Base-by-base conservation (phyloP, 30 jellyfish, hydroid and myxozoan genomes). In the Hydractinia symbiolongicarpus region DNA sequence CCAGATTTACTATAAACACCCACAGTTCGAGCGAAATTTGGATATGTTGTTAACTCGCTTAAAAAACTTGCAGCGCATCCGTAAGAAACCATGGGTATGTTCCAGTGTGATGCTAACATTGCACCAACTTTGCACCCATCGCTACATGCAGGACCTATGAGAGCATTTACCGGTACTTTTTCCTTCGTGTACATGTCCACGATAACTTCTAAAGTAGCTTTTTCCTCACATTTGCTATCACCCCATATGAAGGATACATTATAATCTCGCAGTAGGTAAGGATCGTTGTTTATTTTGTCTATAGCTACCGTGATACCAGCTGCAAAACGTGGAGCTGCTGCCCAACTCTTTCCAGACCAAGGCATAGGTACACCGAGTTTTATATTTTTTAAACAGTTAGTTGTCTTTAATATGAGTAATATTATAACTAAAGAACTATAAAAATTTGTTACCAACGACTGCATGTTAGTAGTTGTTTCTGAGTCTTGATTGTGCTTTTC, bases 131-230 rank as follows among this genome's bases (percentile, higher is more conserved):
- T 83, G 81, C 96, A 89, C 5, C 96, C 95, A 67, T 82, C 96
- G 54, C 89, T 71, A 71, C 96, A 89, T 11, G 96, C 96, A 77
- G 96, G 96, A 6, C 96, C 96, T 58, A 89, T 89, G 55, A 89
- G 64, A 13, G 96, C 96, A 68, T 88, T 86, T 66, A 88, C 77
- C 4, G 74, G 74, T 7, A 64, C 74, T 6, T 53, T 16, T 20
- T 79, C 84, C 17, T 53, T 72, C 13, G 85, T 76, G 61, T 60
- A 69, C 88, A 83, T 54, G 55, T 89, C 96, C 14, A 84, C 94
- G 61, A 83, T 86, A 61, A 79, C 80, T 51, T 82, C 78, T 8
- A 89, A 81, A 67, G 95, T 17, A 8, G 80, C 91, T 19, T 85
- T 78, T 55, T 89, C 96, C 49, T 78, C 87, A 84, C 96, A 89